Evolutionary conservation across 2,888 invertebrate species (phyloP), one percentile per base, ranked within the genome.

Genomic region (Oithona nana): DNA sequence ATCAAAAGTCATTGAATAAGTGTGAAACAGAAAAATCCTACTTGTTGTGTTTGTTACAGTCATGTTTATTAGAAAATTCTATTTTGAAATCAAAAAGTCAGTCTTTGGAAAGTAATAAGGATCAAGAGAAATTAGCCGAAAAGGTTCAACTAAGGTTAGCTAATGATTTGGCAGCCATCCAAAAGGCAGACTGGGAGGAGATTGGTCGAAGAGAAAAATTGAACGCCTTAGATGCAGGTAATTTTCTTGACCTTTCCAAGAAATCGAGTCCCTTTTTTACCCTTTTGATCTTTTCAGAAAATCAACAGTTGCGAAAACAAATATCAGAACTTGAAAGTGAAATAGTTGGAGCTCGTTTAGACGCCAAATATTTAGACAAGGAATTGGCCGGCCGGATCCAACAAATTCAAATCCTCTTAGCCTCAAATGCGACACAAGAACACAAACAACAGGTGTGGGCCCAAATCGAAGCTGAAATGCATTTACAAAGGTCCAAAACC

Each of bases 341-440:
- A 73, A 81, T 88, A 6, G 87, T 84, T 70, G 88, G 87, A 50
- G 86, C 88, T 16, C 80, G 86, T 69, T 75, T 88, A 66, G 87
- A 88, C 11, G 86, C 88, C 13, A 86, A 86, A 70, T 88, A 88
- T 71, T 74, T 88, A 67, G 88, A 89, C 72, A 88, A 88, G 71
- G 86, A 87, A 71, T 73, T 87, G 64, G 86, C 86, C 31, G 79
- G 79, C 65, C 75, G 87, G 69, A 88, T 88, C 73, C 88, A 88
- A 71, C 88, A 88, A 74, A 78, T 88, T 66, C 88, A 88, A 71
- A 75, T 88, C 60, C 75, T 89, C 66, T 86, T 82, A 13, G 76
- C 84, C 64, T 86, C 87, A 70, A 83, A 87, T 83, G 78, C 83
- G 51, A 82, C 84, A 1, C 82, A 84, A 66, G 79, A 87, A 50